These are phyloP conservation scores for Plemyria rubiginata DNA, from an alignment of 2,888 invertebrate genomes.

Conservation along the genomic window DNA sequence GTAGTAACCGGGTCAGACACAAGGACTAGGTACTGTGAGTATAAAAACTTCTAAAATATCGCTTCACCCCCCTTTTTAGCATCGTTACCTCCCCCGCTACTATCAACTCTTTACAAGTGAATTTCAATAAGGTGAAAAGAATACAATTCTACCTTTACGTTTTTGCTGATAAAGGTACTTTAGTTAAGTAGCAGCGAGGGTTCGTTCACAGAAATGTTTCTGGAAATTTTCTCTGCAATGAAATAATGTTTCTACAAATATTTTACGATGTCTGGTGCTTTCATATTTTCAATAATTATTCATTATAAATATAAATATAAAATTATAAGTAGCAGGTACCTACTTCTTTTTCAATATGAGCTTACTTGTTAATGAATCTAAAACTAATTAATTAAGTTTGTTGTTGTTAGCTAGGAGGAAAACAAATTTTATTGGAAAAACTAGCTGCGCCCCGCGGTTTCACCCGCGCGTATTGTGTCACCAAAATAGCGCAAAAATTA, in stretches of 20 bases:
- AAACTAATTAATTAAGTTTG: no score
- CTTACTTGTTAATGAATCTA: no score
- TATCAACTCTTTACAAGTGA: conserved; percentile 50
- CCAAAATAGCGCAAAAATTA: no score
- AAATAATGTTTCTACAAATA: conserved; percentile 32
- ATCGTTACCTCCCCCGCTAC: conserved; percentile 21
- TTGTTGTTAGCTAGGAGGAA: no score
- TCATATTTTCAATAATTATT: not conserved
- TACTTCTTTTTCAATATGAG: no score
- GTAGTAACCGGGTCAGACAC: no score
- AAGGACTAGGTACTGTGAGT: no score
- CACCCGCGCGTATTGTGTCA: no score
- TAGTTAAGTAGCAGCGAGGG: conserved; percentile 39
- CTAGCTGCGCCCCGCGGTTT: no score
- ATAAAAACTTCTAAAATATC: not conserved
- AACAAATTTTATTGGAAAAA: no score
- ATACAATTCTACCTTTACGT: conserved; percentile 49
- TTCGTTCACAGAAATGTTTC: conserved; percentile 30
- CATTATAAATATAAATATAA: not conserved
- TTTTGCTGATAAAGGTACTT: conserved; percentile 45
- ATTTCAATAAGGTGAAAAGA: conserved; percentile 56
- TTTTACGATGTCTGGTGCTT: conserved; percentile 1
- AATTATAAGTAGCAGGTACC: not conserved
- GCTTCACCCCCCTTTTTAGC: conserved; percentile 4
- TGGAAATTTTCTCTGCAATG: conserved; percentile 10